phyloP scores from a whole-genome alignment of 1,140 invertebrate genomes.

The Drosophila trapezifrons region DNA sequence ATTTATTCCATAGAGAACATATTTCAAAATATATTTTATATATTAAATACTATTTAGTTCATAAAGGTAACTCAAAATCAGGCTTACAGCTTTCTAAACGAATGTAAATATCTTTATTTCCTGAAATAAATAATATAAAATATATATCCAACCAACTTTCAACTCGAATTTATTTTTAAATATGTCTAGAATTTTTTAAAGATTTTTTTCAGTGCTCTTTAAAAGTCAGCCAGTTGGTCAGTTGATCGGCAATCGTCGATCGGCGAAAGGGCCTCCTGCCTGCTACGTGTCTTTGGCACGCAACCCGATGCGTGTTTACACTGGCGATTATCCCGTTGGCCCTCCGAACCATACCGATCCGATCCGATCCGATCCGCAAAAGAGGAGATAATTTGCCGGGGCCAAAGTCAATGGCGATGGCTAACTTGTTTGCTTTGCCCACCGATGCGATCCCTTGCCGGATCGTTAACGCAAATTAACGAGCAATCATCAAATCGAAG shows the following conservation, averaged over 20 bases:
- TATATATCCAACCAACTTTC: too few relatives aligned
- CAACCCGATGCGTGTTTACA: slow-evolving; percentile 77
- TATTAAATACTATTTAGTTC: background rate
- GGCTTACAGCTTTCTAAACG: background rate
- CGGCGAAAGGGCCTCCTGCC: slow-evolving; percentile 48
- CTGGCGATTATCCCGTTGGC: slow-evolving; percentile 74
- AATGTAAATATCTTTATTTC: background rate
- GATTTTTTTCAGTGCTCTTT: background rate
- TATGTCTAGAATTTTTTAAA: too few relatives aligned
- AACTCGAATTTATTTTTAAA: background rate
- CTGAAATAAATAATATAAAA: background rate
- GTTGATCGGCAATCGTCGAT: slow-evolving; percentile 27
- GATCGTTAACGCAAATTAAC: slow-evolving; percentile 84
- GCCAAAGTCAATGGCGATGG: slow-evolving; percentile 52
- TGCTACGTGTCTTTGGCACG: slow-evolving; percentile 76
- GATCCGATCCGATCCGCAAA: slow-evolving; percentile 58
- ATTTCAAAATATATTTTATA: background rate
- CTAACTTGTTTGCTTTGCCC: slow-evolving; percentile 71
- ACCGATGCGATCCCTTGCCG: slow-evolving; percentile 11
- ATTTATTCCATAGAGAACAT: background rate
- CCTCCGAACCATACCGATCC: slow-evolving; percentile 16
- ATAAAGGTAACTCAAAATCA: background rate
- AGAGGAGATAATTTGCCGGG: slow-evolving; percentile 78
- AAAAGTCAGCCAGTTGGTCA: slow-evolving; percentile 50
- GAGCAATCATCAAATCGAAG: slow-evolving; percentile 83